Evolutionary conservation across 1,140 invertebrate species (phyloP).

Genomic region (Platorchestia sp.): DNA sequence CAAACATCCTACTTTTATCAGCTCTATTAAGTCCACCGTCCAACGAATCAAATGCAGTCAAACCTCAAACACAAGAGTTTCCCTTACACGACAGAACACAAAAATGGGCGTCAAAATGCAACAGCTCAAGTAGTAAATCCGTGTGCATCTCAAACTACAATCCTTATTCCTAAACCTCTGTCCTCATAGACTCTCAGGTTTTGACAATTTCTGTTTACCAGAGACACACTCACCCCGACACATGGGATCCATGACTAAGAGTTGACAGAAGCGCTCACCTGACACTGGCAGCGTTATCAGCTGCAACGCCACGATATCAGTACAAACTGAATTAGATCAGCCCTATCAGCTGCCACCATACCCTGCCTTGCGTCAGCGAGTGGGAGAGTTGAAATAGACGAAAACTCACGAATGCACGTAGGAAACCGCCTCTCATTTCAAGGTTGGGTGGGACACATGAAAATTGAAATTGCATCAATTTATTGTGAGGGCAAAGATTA

Average conservation of each 20-base stretch:
- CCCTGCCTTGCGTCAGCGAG: neutral
- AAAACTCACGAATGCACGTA: neutral
- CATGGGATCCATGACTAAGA: slow-evolving; percentile 26
- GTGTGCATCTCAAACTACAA: neutral
- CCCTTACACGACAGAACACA: neutral
- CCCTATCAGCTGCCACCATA: slow-evolving; percentile 18
- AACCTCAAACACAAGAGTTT: neutral
- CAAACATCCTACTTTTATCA: neutral
- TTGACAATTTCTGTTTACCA: neutral
- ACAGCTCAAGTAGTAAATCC: neutral
- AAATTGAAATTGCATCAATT: neutral
- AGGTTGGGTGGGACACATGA: neutral
- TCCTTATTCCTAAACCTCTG: neutral
- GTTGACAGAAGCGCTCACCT: slow-evolving; percentile 2
- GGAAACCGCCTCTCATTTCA: neutral
- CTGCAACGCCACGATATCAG: slow-evolving; percentile 10
- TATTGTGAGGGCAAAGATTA: too few species aligned
- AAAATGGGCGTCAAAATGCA: neutral
- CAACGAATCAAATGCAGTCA: neutral
- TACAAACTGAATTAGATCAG: slow-evolving; percentile 26
- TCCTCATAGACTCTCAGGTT: neutral
- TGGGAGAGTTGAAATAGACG: neutral
- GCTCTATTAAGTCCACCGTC: neutral
- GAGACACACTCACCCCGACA: slow-evolving; percentile 25
- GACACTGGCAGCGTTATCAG: slow-evolving; percentile 1